Conservation (phyloP, 2,113 vertebrate genomes). For the Cephalopterus ornatus region DNA sequence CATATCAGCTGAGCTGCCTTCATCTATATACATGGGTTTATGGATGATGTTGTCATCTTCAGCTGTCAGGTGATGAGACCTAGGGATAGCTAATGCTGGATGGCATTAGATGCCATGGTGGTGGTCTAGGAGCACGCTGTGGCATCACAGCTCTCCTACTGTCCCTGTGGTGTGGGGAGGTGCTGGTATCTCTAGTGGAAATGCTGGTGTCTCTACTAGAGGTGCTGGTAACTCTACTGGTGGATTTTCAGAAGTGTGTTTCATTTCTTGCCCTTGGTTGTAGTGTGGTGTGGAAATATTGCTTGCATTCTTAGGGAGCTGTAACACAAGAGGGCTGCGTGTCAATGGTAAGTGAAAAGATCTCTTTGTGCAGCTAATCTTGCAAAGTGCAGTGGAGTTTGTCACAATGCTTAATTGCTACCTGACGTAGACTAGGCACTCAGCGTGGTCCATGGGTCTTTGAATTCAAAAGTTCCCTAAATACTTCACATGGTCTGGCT, state of each 20-base stretch:
- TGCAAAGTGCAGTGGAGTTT: not conserved
- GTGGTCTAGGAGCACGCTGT: not conserved
- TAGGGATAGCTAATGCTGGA: not conserved
- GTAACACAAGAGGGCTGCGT: not conserved
- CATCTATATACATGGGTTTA: not conserved
- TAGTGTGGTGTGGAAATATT: not conserved
- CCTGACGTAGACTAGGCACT: not conserved
- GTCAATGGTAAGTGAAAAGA: not conserved
- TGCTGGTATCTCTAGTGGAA: not conserved
- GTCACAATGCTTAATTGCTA: accelerated
- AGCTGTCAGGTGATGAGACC: not conserved
- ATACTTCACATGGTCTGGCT: not conserved
- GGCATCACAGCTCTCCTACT: not conserved
- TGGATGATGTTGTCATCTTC: not conserved
- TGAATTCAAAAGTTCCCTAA: not conserved
- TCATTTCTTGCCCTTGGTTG: not conserved
- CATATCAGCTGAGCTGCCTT: accelerated
- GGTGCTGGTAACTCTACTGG: not conserved
- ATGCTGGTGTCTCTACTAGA: not conserved
- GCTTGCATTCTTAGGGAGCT: not conserved
- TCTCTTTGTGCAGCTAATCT: not conserved
- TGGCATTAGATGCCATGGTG: not conserved
- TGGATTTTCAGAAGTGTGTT: not conserved
- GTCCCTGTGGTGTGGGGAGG: not conserved
- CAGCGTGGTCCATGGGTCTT: not conserved